phyloP scores from a whole-genome alignment of 2,888 invertebrate species.

The Poecilobothrus nobilitatus region DNA sequence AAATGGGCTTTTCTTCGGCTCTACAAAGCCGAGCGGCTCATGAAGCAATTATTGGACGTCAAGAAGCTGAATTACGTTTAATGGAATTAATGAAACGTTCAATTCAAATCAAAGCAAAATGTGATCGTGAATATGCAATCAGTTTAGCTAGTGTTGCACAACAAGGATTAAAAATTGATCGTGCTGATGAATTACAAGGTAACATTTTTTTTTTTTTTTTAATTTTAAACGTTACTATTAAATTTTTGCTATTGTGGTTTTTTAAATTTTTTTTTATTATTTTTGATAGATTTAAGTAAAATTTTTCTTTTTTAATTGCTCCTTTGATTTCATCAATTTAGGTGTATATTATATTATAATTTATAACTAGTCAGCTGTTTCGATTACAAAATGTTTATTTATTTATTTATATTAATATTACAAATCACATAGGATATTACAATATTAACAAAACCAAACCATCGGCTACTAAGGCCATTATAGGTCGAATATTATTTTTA shows the following conservation, averaged over 20 bases:
- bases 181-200: slow-evolving; percentile 45
- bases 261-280: neutral
- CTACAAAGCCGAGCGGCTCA: slow-evolving; percentile 83
- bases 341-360: no score
- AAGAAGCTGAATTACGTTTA: slow-evolving; percentile 86
- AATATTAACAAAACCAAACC: no score
- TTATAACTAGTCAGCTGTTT: no score
- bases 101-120: slow-evolving; percentile 77
- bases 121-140: slow-evolving; percentile 83
- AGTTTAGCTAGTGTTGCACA: slow-evolving; percentile 71
- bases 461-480: no score
- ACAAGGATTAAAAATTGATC: slow-evolving; percentile 76
- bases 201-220: slow-evolving; percentile 20
- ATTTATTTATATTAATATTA: no score
- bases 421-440: no score
- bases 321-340: no score
- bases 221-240: no score
- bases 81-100: slow-evolving; percentile 88
- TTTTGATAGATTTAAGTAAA: neutral
- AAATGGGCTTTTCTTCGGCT: slow-evolving; percentile 78
- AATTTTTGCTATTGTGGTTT: neutral
- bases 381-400: no score
- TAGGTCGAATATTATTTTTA: no score
- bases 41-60: slow-evolving; percentile 79
- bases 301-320: no score